These are phyloP conservation scores for Columbina picui DNA, from an alignment of 2,113 vertebrate species.

Conservation along the genomic window DNA sequence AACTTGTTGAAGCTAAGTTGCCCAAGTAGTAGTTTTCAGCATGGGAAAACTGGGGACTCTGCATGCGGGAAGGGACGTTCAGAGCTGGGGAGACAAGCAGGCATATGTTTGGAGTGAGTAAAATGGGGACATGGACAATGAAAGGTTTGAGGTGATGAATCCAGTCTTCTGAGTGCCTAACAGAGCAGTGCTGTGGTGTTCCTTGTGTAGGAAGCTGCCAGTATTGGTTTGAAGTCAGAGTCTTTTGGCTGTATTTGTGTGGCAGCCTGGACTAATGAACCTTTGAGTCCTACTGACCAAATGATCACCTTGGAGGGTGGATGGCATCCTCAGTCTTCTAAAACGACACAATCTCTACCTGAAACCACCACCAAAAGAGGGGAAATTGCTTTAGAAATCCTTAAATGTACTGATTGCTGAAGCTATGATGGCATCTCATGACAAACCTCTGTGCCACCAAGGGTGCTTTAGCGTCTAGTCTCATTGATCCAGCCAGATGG, in stretches of 20 bases:
- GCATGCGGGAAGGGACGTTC: background rate
- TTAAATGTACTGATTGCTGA: background rate
- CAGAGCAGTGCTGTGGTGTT: background rate
- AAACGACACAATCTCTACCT: background rate
- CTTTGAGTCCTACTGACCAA: background rate
- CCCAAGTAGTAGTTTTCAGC: background rate
- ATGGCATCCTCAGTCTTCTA: background rate
- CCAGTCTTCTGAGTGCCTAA: background rate
- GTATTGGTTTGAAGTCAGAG: background rate
- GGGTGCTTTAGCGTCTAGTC: background rate
- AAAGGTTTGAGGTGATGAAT: background rate
- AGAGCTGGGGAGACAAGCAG: background rate
- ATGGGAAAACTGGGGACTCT: background rate
- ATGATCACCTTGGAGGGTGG: background rate
- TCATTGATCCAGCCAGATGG: background rate
- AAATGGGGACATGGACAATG: background rate
- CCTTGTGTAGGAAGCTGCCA: background rate
- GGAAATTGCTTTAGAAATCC: background rate
- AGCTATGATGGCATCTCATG: background rate
- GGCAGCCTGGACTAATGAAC: background rate
- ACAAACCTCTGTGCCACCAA: background rate
- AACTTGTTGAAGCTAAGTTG: background rate
- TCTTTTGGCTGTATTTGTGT: background rate
- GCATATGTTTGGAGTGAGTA: background rate
- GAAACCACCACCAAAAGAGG: background rate